Base-by-base conservation (phyloP, 2,888 invertebrate species). In the Leucophenga montana region DNA sequence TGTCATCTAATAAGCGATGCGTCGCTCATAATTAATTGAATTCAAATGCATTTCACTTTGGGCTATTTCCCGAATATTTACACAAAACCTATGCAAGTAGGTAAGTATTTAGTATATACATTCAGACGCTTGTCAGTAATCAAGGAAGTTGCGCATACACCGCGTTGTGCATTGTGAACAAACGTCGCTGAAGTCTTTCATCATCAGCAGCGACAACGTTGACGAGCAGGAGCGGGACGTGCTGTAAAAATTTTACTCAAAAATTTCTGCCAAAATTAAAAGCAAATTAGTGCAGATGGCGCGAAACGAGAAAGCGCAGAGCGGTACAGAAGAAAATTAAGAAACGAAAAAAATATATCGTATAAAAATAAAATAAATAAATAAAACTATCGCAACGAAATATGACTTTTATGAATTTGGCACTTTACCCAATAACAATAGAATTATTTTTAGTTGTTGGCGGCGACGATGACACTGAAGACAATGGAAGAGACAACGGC, bases 11-110 rank as follows among this genome's bases (percentile, higher is more conserved):
- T 80, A 72, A 74, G 72, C 68, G 75, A 69, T 68, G 72, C 73
- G 67, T 64, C 73, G 72, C 78, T 31, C 67, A 77, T 80, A 75
- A 79, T 85, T 85, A 80, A 83, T 78, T 76, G 74, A 69, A 77
- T 76, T 80, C 76, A 77, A 82, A 82, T 80, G 75, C 78, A 82
- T 74, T 69, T 68, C 66, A 73, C 69, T 76, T 68, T 66, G 69
- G 69, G 71, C 70, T 53, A 70, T 66, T 67, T 68, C 46, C 33
- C 62, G 27, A 31, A 53, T n/a, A 64, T 27, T 9, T 22, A 18
- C 44, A 33, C 56, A 59, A 48, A 50, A 4, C 27, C 16, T 67
- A 54, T 53, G 3, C 67, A 27, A 1, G 3, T 39, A 33, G 3
- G 8, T 33, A 20, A 11, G 53, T 46, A 50, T 11, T 48, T 3